A percentile compares a stretch with the other conserved stretches of the same genome.
Evolutionary conservation across 2,888 invertebrate genomes (phyloP).

Genomic region (Lydus trimaculatus): DNA sequence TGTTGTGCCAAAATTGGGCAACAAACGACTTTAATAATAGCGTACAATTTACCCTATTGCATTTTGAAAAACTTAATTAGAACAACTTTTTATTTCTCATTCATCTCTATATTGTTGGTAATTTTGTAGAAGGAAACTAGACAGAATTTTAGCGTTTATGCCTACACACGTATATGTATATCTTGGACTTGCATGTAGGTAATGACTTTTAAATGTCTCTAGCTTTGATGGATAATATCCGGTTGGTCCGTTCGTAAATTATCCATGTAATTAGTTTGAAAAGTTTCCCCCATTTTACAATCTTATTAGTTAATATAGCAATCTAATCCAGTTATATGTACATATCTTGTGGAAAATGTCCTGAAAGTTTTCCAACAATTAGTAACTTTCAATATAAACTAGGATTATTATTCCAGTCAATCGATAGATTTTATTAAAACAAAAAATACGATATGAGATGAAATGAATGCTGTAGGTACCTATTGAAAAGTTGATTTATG

Average conservation of each 20-base stretch:
- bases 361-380: conserved; percentile 4
- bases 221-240: conserved; percentile 41
- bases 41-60: not conserved
- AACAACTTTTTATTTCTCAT: not conserved
- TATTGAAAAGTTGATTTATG: not conserved
- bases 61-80: not conserved
- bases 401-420: not conserved
- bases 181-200: conserved; percentile 35
- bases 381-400: not conserved
- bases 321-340: conserved; percentile 19
- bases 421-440: not conserved
- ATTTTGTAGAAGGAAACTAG: not conserved
- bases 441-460: not conserved
- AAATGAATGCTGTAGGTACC: conserved; percentile 28
- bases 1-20: not conserved
- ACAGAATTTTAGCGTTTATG: not conserved
- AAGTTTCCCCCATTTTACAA: conserved; percentile 19
- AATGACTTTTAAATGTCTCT: conserved; percentile 42
- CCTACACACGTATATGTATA: not conserved
- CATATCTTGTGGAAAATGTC: not conserved
- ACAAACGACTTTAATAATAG: conserved; percentile 2
- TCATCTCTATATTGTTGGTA: not conserved
- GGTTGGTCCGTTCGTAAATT: conserved; percentile 39
- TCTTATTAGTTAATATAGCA: conserved; percentile 30
- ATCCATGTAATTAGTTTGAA: conserved; percentile 34